Evolutionary conservation across 2,113 vertebrate genomes (phyloP), one percentile per base, ranked within the genome.

Genomic region (Mormyrus lacerda): DNA sequence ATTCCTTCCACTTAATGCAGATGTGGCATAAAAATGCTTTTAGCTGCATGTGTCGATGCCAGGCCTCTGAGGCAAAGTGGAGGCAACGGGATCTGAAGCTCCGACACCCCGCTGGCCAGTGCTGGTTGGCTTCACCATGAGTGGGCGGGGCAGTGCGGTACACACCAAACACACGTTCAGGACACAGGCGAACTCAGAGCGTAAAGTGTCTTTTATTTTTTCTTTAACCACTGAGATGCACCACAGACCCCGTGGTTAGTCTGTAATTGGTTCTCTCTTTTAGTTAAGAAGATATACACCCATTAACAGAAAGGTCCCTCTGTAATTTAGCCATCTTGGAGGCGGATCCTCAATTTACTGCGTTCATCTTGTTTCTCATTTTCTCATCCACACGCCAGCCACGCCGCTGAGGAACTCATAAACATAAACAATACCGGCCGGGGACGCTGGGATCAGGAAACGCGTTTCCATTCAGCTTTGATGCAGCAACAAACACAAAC

Each of bases 291-390:
- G 91, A 91, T 91, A 93, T 88, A 92, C 92, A 92, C 88, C 91
- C 91, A 94, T 95, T 93, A 94, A 91, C 90, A 91, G 85, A 94
- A 39, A 42, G 90, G 88, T 39, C 24, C 90, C 93, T 95, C 95
- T 96, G 93, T 96, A 95, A 96, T 96, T 95, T 94, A 87, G 88
- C 90, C 90, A n/a, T 91, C 89, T 90, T 5, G 88, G 93, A 93
- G 92, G 93, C 53, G 93, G 91, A 92, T 88, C 91, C 90, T 83
- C 89, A 89, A 91, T 87, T 89, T 92, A 93, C 93, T 92, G 76
- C 93, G 91, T 82, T 87, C 24, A 91, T 89, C 92, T 94, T 85
- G 93, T 91, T 94, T 95, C 92, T 95, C 91, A 95, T 95, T 95
- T 95, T 95, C 93, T 94, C 94, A 93, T 92, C 92, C 93, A 90